Percentiles rank a stretch among this genome's conserved stretches.
These are phyloP conservation scores for Phodopus roborovskii DNA, from an alignment of 2,113 vertebrate species.

Conservation along the genomic window DNA sequence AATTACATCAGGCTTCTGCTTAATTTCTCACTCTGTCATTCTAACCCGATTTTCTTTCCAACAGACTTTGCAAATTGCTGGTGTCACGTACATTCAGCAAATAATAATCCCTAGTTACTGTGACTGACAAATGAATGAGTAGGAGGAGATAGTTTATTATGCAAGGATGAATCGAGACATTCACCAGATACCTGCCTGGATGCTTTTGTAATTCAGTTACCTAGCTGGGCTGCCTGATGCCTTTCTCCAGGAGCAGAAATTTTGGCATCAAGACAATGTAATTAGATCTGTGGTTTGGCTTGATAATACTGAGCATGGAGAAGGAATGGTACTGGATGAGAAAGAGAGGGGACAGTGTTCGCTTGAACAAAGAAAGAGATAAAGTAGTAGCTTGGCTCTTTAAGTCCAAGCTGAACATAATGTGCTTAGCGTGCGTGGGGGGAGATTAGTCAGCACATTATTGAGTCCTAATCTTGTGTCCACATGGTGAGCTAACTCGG, in stretches of 20 bases:
- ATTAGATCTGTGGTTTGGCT: constrained; percentile 87
- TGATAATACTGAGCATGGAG: constrained; percentile 84
- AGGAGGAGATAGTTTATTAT: constrained; percentile 87
- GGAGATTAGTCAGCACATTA: constrained; percentile 71
- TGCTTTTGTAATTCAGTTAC: constrained; percentile 92
- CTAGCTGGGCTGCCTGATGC: constrained; percentile 86
- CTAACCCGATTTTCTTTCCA: constrained; percentile 92
- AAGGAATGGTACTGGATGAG: constrained; percentile 74
- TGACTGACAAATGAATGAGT: constrained; percentile 90
- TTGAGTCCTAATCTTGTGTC: constrained; percentile 71
- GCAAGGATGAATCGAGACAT: constrained; percentile 89
- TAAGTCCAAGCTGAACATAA: constrained; percentile 81
- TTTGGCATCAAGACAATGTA: constrained; percentile 86
- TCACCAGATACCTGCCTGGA: constrained; percentile 93
- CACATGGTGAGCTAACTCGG: constrained; percentile 50
- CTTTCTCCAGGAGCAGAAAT: constrained; percentile 87
- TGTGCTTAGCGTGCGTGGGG: constrained; percentile 68
- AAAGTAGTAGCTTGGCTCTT: constrained; percentile 76
- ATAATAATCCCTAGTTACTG: constrained; percentile 90
- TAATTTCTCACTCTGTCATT: constrained; percentile 93
- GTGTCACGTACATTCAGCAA: constrained; percentile 90
- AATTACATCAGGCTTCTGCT: constrained; percentile 95
- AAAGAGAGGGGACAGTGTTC: constrained; percentile 62
- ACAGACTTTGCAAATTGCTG: constrained; percentile 91
- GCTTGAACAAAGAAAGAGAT: constrained; percentile 77